A percentile compares a stretch with the other conserved stretches of the same genome.
Evolutionary conservation across 2,113 vertebrate genomes (phyloP).

Genomic region (Pomatostomus ruficeps): DNA sequence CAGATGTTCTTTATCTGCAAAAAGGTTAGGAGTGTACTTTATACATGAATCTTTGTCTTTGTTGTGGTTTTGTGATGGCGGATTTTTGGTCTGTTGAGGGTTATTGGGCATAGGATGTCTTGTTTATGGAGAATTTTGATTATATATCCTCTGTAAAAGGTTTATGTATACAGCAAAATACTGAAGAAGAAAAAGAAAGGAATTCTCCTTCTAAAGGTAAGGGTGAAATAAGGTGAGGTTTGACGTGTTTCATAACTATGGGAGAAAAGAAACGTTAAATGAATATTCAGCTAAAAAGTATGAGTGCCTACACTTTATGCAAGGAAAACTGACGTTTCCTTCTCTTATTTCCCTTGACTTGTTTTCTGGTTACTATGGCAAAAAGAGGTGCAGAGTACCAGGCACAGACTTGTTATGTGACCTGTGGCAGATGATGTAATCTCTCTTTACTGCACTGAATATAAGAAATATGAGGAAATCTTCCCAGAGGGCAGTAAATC

Average conservation of each 20-base stretch:
- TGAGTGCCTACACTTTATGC: neutral
- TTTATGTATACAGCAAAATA: neutral
- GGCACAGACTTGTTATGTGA: neutral
- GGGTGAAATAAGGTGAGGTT: neutral
- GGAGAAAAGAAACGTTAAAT: neutral
- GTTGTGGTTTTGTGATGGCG: neutral
- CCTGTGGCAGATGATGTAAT: neutral
- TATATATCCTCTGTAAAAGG: neutral
- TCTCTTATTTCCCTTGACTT: neutral
- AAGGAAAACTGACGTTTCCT: neutral
- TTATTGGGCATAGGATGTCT: neutral
- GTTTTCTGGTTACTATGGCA: neutral
- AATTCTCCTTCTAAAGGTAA: neutral
- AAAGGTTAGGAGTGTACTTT: neutral
- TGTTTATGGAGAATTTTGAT: neutral
- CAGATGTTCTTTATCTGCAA: neutral
- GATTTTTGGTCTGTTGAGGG: neutral
- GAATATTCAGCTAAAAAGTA: neutral
- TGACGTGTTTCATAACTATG: neutral
- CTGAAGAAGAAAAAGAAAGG: neutral
- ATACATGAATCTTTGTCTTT: neutral
- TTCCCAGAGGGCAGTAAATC: neutral
- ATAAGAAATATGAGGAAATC: neutral
- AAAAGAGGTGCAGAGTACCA: neutral
- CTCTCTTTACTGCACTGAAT: neutral